Evolutionary conservation across 2,888 invertebrate genomes (phyloP).

Genomic region (Pinctada fucata): DNA sequence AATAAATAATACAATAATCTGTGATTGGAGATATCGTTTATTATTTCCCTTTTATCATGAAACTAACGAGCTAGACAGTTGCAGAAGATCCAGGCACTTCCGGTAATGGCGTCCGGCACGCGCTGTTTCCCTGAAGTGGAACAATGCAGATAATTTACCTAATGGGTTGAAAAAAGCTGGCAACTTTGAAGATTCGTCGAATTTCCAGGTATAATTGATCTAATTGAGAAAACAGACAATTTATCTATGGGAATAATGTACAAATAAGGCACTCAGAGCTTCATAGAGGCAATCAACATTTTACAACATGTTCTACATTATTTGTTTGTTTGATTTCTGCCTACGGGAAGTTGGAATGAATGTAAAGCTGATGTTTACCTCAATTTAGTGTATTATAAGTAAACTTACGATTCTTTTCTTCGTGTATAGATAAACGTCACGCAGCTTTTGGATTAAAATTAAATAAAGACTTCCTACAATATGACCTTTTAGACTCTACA

Average conservation of each 20-base stretch:
- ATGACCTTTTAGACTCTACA: too few species aligned
- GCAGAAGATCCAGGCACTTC: conserved; percentile 40
- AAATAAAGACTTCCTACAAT: too few species aligned
- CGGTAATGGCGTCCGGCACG: conserved; percentile 42
- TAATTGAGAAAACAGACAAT: conserved; percentile 46
- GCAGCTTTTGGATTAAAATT: background rate
- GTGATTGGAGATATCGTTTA: background rate
- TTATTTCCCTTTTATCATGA: background rate
- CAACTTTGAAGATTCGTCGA: conserved; percentile 40
- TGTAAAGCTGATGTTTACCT: background rate
- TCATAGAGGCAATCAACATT: background rate
- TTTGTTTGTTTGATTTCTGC: background rate
- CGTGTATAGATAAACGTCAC: background rate
- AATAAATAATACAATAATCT: background rate
- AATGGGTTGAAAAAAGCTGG: conserved; percentile 43
- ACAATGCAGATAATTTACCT: conserved; percentile 43
- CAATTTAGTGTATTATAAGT: background rate
- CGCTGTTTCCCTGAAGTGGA: conserved; percentile 44
- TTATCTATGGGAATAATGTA: conserved; percentile 42
- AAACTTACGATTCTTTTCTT: background rate
- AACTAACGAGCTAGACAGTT: conserved; percentile 39
- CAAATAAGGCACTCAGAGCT: conserved; percentile 25
- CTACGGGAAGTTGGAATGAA: background rate
- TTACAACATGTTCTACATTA: background rate
- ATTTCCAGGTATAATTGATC: conserved; percentile 41